Evolutionary conservation across 64 coral and sea anemone genomes (phyloP).

Genomic region (Stichodactyla helianthus): DNA sequence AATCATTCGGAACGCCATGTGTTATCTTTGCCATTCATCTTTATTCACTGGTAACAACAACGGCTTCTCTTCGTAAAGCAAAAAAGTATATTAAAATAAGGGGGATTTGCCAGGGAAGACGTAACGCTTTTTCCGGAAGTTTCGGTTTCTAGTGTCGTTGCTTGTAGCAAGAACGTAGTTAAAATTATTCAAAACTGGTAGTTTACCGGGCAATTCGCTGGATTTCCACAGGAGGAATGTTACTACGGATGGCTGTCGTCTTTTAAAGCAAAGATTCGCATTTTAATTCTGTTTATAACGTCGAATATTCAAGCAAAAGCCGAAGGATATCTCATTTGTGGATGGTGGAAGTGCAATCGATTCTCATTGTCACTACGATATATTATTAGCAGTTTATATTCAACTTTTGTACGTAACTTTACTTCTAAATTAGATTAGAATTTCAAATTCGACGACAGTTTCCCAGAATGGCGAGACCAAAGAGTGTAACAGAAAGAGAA

Average conservation of each 20-base stretch:
- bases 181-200: slow-evolving; percentile 12
- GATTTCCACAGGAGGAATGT: background rate
- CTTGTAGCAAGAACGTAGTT: slow-evolving; percentile 1
- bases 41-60: slow-evolving; percentile 17
- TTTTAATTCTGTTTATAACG: background rate
- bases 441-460: background rate
- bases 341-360: background rate
- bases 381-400: background rate
- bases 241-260: background rate
- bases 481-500: slow-evolving; percentile 32
- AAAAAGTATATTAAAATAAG: background rate
- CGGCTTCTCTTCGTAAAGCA: background rate
- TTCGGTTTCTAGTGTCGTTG: background rate
- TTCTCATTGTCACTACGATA: background rate
- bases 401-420: background rate
- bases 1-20: slow-evolving; percentile 10
- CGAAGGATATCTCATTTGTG: background rate
- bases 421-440: background rate
- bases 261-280: background rate
- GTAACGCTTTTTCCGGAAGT: background rate
- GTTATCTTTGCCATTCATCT: background rate
- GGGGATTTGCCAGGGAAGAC: background rate
- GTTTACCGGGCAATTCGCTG: slow-evolving; percentile 15
- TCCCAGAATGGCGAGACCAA: slow-evolving; percentile 30
- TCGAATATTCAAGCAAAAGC: background rate